A percentile compares a stretch with the other conserved stretches of the same genome.
Evolutionary conservation across 2,888 invertebrate genomes (phyloP).

Genomic region (Apodemia hepburni): DNA sequence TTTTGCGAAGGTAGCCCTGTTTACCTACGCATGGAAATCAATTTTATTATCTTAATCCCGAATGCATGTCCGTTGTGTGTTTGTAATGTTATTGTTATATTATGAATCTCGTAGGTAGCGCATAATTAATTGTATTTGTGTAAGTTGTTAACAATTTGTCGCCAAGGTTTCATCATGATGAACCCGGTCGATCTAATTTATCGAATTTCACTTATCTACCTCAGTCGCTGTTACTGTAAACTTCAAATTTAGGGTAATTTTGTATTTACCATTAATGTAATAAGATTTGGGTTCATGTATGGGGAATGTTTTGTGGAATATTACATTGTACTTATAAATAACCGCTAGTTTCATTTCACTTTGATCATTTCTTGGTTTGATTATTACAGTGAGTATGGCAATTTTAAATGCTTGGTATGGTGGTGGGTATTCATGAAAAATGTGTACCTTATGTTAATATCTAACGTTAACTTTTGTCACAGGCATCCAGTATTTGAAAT

Average conservation of each 20-base stretch:
- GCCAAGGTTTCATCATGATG: slow-evolving; percentile 50
- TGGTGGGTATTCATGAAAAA: slow-evolving; percentile 29
- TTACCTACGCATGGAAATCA: neutral
- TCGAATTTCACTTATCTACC: slow-evolving; percentile 55
- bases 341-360: slow-evolving; percentile 65
- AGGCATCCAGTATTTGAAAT: slow-evolving; percentile 76
- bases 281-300: slow-evolving; percentile 72
- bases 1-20: neutral
- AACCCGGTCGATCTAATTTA: slow-evolving; percentile 36
- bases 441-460: slow-evolving; percentile 31
- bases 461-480: slow-evolving; percentile 51
- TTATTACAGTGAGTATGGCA: neutral
- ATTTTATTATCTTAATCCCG: slow-evolving; percentile 26
- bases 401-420: slow-evolving; percentile 3
- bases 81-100: slow-evolving; percentile 37
- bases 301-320: slow-evolving; percentile 78
- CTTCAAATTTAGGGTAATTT: slow-evolving; percentile 70
- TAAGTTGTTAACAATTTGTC: slow-evolving; percentile 41
- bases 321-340: slow-evolving; percentile 78
- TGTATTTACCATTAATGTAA: slow-evolving; percentile 70
- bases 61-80: slow-evolving; percentile 27
- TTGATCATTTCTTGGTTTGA: neutral
- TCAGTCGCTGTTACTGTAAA: slow-evolving; percentile 64
- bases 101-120: slow-evolving; percentile 61
- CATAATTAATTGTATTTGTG: slow-evolving; percentile 30